These are phyloP conservation scores for Adoxophyes honmai DNA, from an alignment of 1,140 invertebrate species.

Conservation along the genomic window DNA sequence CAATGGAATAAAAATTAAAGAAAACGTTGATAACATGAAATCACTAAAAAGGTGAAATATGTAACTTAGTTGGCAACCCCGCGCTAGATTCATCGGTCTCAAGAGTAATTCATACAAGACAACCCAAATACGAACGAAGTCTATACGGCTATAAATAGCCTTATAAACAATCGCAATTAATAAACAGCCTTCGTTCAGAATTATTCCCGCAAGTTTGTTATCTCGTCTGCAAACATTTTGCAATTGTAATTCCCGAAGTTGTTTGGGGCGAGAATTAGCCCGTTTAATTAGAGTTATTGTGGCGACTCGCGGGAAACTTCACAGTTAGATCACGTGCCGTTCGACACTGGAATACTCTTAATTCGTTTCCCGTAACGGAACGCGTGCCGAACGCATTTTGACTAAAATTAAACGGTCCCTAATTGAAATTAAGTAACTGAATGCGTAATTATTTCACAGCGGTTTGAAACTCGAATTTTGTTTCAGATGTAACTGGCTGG, in stretches of 20 bases:
- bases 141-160: neutral
- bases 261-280: constrained; percentile 10
- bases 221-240: neutral
- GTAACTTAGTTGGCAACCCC: no score
- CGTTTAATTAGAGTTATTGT: constrained; percentile 8
- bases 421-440: constrained; percentile 23
- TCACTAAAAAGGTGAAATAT: no score
- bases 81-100: no score
- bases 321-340: constrained; percentile 43
- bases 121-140: no score
- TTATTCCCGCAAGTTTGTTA: neutral
- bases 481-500: constrained; percentile 56
- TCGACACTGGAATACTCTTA: constrained; percentile 37
- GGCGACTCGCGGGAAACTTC: constrained; percentile 20
- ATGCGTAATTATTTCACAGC: constrained; percentile 22
- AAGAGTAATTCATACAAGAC: no score
- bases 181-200: neutral
- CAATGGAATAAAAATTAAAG: no score
- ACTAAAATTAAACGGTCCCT: constrained; percentile 25
- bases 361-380: constrained; percentile 31
- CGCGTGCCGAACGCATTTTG: constrained; percentile 37
- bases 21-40: no score
- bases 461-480: constrained; percentile 28
- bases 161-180: constrained; percentile 5
- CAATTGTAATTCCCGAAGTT: constrained; percentile 7